Evolutionary conservation across 1,140 invertebrate genomes (phyloP).

Genomic region (Cataglyphis hispanica): DNA sequence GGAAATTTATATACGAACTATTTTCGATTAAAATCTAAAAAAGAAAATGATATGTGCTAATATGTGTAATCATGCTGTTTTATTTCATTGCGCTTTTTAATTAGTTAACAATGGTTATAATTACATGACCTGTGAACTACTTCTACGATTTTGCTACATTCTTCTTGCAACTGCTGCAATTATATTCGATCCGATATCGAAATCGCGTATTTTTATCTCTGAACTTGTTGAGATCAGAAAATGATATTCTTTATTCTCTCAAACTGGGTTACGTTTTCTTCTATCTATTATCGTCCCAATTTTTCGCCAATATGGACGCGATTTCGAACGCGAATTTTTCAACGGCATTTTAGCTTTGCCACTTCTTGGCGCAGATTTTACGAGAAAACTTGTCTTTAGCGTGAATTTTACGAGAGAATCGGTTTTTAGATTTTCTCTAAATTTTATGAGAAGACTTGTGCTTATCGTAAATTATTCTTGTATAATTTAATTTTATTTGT

Average conservation of each 20-base stretch:
- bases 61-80: background rate
- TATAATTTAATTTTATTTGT: background rate
- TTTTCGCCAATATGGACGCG: background rate
- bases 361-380: background rate
- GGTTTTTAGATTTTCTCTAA: background rate
- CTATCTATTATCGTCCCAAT: constrained; percentile 27
- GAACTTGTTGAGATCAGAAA: constrained; percentile 21
- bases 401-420: background rate
- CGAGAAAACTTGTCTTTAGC: background rate
- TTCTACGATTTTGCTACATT: constrained; percentile 33
- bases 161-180: constrained; percentile 20
- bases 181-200: constrained; percentile 22
- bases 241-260: constrained; percentile 12
- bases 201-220: constrained; percentile 31
- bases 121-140: constrained; percentile 31
- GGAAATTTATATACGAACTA: background rate
- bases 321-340: constrained; percentile 4
- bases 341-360: background rate
- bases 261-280: constrained; percentile 44
- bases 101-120: constrained; percentile 10
- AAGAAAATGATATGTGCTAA: background rate
- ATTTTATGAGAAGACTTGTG: background rate
- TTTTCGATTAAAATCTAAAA: background rate
- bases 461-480: background rate
- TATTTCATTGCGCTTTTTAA: constrained; percentile 1